Conservation (phyloP, 2,888 invertebrate species). For the Zygothrica quintamaculata region DNA sequence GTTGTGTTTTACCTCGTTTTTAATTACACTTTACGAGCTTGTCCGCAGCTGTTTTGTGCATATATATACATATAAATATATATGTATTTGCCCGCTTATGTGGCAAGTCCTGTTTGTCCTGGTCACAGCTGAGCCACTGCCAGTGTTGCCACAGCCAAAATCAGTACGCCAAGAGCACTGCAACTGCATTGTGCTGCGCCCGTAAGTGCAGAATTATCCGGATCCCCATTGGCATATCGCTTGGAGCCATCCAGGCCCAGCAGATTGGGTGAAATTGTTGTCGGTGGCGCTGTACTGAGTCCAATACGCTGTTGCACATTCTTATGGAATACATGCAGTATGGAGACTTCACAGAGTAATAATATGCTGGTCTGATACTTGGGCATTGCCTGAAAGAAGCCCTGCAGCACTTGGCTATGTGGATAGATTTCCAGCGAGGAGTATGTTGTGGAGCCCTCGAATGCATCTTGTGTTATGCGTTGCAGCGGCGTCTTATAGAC, state of each 20-base stretch:
- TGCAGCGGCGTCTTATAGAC: constrained; percentile 84
- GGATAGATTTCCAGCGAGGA: constrained; percentile 84
- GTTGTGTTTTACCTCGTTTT: constrained; percentile 45
- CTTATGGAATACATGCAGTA: constrained; percentile 84
- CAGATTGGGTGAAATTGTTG: constrained; percentile 84
- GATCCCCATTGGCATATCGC: constrained; percentile 82
- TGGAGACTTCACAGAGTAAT: constrained; percentile 84
- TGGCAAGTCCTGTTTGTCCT: constrained; percentile 16
- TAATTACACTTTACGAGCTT: constrained; percentile 67
- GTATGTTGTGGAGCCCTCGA: constrained; percentile 83
- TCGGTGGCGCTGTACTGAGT: constrained; percentile 81
- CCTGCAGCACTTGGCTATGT: constrained; percentile 84
- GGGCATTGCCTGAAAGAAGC: constrained; percentile 83
- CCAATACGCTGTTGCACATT: constrained; percentile 83
- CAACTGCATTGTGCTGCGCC: constrained; percentile 75
- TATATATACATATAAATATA: too few species aligned
- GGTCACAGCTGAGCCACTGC: constrained; percentile 78
- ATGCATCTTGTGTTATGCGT: constrained; percentile 83
- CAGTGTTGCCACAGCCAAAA: constrained; percentile 57
- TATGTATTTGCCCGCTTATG: constrained; percentile 1
- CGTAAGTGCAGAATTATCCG: constrained; percentile 84
- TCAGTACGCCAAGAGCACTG: constrained; percentile 55
- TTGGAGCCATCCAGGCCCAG: constrained; percentile 84
- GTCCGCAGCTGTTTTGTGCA: constrained; percentile 10
- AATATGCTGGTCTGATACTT: constrained; percentile 83